Conservation (phyloP, 2,113 vertebrate species). For the Sclerurus mexicanus region DNA sequence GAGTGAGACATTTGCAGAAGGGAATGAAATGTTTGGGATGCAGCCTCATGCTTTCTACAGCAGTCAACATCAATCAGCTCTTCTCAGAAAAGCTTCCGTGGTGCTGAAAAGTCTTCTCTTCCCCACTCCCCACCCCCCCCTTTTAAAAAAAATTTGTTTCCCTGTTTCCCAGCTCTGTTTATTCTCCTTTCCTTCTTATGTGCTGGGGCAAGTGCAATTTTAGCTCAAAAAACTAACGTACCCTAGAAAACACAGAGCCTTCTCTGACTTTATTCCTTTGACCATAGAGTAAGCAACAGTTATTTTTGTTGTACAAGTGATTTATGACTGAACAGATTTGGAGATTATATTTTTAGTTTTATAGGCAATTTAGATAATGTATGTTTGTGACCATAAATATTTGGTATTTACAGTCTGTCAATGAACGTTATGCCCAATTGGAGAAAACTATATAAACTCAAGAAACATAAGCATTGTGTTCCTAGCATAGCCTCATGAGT, state of each 20-base stretch:
- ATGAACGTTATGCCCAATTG: neutral
- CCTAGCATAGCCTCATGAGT: neutral
- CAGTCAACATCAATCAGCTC: constrained; percentile 74
- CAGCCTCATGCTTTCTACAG: constrained; percentile 58
- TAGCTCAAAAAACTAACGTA: constrained; percentile 18
- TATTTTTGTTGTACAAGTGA: constrained; percentile 44
- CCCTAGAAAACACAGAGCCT: constrained; percentile 48
- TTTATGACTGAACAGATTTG: constrained; percentile 32
- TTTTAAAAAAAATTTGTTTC: neutral
- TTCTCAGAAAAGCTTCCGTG: constrained; percentile 71
- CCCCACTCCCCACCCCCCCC: accelerated
- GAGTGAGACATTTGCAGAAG: constrained; percentile 59
- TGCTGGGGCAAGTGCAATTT: neutral
- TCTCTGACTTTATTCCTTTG: neutral
- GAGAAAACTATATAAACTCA: neutral
- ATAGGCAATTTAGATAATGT: constrained; percentile 24
- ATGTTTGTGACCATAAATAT: neutral
- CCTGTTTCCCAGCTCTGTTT: neutral
- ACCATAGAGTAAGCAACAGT: neutral
- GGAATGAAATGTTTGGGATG: constrained; percentile 71
- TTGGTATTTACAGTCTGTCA: neutral
- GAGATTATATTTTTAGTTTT: constrained; percentile 52
- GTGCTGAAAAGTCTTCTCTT: neutral
- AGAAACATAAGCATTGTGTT: neutral
- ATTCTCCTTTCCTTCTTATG: neutral